These are phyloP conservation scores for Cinclus cinclus DNA, from an alignment of 2,113 vertebrate genomes.

Conservation along the genomic window DNA sequence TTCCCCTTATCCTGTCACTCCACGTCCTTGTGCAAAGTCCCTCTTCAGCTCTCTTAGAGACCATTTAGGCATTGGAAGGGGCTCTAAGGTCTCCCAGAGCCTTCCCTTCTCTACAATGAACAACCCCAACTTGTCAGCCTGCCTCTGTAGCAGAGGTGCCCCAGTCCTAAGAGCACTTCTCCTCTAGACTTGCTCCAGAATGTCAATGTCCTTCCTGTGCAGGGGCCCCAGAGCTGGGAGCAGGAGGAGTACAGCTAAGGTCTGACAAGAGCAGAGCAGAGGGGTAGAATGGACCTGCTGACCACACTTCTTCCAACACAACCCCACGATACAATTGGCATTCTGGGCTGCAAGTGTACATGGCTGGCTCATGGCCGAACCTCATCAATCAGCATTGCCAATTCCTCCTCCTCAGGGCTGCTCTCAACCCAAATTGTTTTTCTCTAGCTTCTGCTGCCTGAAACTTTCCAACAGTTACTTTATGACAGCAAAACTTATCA, in stretches of 20 bases:
- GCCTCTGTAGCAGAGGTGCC: background rate
- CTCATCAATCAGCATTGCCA: background rate
- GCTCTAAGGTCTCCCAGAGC: background rate
- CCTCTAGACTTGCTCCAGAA: background rate
- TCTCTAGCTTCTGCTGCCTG: background rate
- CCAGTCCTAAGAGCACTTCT: background rate
- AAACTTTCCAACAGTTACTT: background rate
- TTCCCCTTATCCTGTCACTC: background rate
- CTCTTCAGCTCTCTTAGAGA: background rate
- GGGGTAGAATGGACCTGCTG: background rate
- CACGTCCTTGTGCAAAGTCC: background rate
- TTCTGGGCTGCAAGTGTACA: background rate
- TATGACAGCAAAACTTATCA: background rate
- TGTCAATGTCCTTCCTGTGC: too few species aligned
- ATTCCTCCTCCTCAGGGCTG: background rate
- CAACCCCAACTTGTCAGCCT: background rate
- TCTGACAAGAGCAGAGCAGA: background rate
- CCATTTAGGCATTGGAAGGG: background rate
- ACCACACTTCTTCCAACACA: background rate
- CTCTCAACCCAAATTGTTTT: background rate
- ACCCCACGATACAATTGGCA: accelerated
- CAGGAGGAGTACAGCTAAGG: background rate
- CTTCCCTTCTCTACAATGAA: background rate
- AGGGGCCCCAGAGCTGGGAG: background rate
- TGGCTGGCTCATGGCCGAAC: background rate